Conservation (phyloP, 2,113 vertebrate genomes). For the Limnothrissa miodon region DNA sequence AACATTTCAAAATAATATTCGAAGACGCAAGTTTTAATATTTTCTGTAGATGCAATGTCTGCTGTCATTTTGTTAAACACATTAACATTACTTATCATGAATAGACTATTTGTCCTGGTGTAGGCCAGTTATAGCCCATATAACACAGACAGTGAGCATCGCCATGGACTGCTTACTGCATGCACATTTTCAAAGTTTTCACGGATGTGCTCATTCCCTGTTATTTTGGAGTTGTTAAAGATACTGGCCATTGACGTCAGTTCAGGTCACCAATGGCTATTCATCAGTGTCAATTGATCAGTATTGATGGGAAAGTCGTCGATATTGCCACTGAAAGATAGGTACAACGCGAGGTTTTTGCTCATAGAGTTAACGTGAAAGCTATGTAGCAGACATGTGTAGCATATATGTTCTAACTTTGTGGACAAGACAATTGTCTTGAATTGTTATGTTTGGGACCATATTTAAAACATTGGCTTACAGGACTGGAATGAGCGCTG, state of each 20-base stretch:
- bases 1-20: neutral
- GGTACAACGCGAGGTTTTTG: neutral
- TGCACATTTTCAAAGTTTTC: neutral
- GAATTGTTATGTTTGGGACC: neutral
- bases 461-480: neutral
- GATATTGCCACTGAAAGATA: constrained; percentile 42
- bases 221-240: constrained; percentile 37
- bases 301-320: constrained; percentile 66
- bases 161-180: neutral
- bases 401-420: neutral
- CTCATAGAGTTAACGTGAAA: neutral
- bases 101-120: neutral
- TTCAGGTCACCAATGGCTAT: constrained; percentile 57
- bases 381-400: neutral
- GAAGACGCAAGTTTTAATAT: neutral
- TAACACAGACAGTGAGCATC: neutral
- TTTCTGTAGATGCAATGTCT: neutral
- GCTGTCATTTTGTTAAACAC: neutral
- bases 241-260: constrained; percentile 59
- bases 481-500: neutral
- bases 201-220: neutral
- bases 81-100: neutral
- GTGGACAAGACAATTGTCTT: neutral
- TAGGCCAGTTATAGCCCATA: neutral
- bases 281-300: constrained; percentile 64